Percentiles rank a stretch among this genome's conserved stretches.
Conservation (phyloP, 2,797 vertebrate genomes). For the Acanthurus tractus region DNA sequence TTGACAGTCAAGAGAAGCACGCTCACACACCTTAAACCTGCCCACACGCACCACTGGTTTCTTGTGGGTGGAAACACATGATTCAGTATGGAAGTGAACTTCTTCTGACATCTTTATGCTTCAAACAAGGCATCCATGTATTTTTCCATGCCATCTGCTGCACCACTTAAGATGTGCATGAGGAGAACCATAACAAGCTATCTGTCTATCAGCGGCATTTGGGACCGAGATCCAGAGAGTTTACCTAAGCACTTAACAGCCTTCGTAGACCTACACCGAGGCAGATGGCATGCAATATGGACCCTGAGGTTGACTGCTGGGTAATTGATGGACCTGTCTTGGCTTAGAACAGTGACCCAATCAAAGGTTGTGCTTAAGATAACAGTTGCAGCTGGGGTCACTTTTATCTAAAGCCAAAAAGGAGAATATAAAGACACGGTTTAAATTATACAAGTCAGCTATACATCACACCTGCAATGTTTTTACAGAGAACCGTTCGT, state of each 20-base stretch:
- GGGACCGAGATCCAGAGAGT: conserved; percentile 53
- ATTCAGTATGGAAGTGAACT: conserved; percentile 50
- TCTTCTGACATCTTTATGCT: conserved; percentile 62
- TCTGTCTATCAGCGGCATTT: neutral
- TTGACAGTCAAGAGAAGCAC: conserved; percentile 20
- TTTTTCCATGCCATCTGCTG: conserved; percentile 70
- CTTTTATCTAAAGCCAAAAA: conserved; percentile 1
- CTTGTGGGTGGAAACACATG: conserved; percentile 66
- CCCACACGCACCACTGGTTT: conserved; percentile 26
- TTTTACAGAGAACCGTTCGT: neutral
- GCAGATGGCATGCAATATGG: conserved; percentile 72
- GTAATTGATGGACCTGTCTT: conserved; percentile 63
- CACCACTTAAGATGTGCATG: conserved; percentile 44
- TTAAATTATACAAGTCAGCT: neutral
- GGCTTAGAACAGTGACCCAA: conserved; percentile 33
- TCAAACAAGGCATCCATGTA: conserved; percentile 52
- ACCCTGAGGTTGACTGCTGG: conserved; percentile 57
- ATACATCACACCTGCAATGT: neutral
- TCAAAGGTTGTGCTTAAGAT: conserved; percentile 45
- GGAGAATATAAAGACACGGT: neutral
- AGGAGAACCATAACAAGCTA: conserved; percentile 56
- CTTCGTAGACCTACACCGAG: conserved; percentile 31
- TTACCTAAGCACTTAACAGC: conserved; percentile 63
- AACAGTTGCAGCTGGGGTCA: conserved; percentile 22
- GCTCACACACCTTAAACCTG: conserved; percentile 34